These are phyloP conservation scores for Romanomermis culicivorax DNA, from an alignment of 2,888 invertebrate species.

Conservation along the genomic window DNA sequence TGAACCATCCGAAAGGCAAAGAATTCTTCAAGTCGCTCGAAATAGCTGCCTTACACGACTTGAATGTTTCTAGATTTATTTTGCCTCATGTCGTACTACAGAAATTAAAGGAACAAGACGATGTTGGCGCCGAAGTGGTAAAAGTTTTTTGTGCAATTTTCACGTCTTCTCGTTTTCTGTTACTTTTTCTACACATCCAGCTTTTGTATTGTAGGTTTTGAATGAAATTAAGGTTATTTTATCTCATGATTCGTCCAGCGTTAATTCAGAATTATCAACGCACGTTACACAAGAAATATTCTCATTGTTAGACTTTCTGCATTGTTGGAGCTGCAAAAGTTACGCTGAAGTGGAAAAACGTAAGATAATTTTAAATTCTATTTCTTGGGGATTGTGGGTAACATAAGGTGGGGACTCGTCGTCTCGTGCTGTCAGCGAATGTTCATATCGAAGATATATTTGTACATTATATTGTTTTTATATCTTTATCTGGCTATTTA, in stretches of 20 bases:
- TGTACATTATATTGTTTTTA: too few species aligned
- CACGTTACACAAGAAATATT: constrained; percentile 1
- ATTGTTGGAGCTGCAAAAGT: not conserved
- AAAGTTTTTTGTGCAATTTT: not conserved
- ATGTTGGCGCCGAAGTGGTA: not conserved
- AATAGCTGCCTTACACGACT: not conserved
- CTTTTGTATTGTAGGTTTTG: not conserved
- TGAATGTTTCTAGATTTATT: not conserved
- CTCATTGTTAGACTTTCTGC: constrained; percentile 2
- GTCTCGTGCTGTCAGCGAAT: too few species aligned
- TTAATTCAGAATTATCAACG: too few species aligned
- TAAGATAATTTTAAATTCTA: too few species aligned
- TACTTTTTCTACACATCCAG: too few species aligned
- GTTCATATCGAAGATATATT: too few species aligned
- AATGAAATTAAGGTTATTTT: not conserved
- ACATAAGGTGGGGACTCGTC: too few species aligned
- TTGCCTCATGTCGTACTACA: constrained; percentile 5
- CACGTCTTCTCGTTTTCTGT: not conserved
- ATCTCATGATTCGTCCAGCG: not conserved
- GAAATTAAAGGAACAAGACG: not conserved
- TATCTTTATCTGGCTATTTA: too few species aligned
- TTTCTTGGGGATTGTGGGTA: too few species aligned
- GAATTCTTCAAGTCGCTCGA: not conserved
- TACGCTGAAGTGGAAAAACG: not conserved
- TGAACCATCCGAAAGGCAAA: not conserved